A percentile compares a stretch with the other conserved stretches of the same genome.
These are phyloP conservation scores for Neomorphus geoffroyi DNA, from an alignment of 2,797 vertebrate genomes.

Conservation along the genomic window DNA sequence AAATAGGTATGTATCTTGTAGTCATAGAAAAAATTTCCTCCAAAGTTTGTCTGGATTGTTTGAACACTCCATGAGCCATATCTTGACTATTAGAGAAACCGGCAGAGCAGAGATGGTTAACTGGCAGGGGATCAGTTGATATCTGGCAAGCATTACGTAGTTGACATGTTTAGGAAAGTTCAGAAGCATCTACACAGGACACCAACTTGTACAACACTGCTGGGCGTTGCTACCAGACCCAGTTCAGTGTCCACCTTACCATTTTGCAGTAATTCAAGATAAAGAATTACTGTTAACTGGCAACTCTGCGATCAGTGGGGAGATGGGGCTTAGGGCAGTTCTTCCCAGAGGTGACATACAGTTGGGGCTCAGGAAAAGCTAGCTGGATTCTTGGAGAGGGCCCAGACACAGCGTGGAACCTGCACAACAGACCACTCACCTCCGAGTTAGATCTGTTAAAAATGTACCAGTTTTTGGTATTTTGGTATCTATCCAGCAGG, in stretches of 20 bases:
- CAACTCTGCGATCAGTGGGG: not conserved
- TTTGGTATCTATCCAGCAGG: no score
- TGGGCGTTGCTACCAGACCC: not conserved
- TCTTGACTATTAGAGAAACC: not conserved
- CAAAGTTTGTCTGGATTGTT: not conserved
- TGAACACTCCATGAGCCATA: not conserved
- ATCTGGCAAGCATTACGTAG: not conserved
- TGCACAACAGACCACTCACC: not conserved
- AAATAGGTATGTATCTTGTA: accelerated
- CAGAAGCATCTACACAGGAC: not conserved
- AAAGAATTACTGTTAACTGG: not conserved
- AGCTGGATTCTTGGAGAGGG: not conserved
- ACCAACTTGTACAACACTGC: not conserved
- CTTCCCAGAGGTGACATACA: not conserved
- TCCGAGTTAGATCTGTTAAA: not conserved
- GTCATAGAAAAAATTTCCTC: no score
- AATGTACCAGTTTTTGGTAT: no score
- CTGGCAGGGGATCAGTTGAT: not conserved
- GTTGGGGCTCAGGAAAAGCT: not conserved
- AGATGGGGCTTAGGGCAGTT: not conserved
- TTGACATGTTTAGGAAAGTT: not conserved
- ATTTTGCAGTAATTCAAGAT: no score
- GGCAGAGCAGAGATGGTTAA: not conserved
- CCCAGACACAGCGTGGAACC: not conserved
- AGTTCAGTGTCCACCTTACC: not conserved